A percentile compares a stretch with the other conserved stretches of the same genome.
These are phyloP conservation scores for Bufo gargarizans DNA, from an alignment of 2,113 vertebrate species.

Conservation along the genomic window DNA sequence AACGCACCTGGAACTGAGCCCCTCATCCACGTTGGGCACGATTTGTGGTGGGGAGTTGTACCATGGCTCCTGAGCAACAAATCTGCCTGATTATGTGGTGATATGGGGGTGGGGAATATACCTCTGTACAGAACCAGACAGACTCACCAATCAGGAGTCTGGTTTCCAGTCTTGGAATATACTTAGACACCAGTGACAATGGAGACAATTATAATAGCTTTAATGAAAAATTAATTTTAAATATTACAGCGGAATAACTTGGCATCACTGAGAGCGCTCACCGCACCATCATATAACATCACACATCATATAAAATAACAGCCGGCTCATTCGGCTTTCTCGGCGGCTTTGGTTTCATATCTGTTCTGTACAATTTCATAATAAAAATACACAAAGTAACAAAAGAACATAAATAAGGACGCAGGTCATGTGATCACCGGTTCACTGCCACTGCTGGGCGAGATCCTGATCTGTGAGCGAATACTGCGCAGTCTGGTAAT, in stretches of 20 bases:
- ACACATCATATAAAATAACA: background rate
- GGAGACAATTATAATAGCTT: background rate
- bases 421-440: background rate
- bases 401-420: slow-evolving; percentile 26
- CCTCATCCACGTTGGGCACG: no score
- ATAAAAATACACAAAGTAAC: background rate
- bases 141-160: no score
- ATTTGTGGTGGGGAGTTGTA: no score
- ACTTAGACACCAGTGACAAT: background rate
- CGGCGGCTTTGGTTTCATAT: slow-evolving; percentile 24
- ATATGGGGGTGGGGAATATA: no score
- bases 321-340: background rate
- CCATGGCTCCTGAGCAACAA: no score
- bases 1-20: no score
- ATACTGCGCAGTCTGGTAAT: slow-evolving; percentile 36
- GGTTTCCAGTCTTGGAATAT: background rate
- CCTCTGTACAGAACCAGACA: no score
- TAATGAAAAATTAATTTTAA: slow-evolving; percentile 20
- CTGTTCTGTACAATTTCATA: slow-evolving; percentile 22
- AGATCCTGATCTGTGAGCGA: background rate
- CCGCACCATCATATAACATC: background rate
- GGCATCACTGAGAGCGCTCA: background rate
- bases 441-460: background rate
- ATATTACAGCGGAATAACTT: slow-evolving; percentile 7
- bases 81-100: no score